phyloP scores from a whole-genome alignment of 2,888 invertebrate species.

The Drosophila nr. perissopoda region DNA sequence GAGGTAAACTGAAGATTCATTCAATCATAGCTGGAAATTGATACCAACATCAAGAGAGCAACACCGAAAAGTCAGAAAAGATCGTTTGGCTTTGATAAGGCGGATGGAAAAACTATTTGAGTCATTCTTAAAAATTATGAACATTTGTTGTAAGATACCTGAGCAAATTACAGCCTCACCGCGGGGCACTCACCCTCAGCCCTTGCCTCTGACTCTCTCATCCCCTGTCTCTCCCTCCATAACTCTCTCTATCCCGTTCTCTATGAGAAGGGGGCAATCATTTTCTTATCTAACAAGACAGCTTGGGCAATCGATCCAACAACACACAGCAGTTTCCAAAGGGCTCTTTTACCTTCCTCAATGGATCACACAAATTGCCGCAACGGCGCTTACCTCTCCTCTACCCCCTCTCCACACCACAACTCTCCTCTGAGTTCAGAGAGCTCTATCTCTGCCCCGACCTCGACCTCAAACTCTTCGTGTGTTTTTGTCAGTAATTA shows the following conservation, averaged over 20 bases:
- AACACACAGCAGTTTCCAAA: constrained; percentile 22
- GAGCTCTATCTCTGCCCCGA: neutral
- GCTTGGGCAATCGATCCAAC: constrained; percentile 67
- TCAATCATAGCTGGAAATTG: constrained; percentile 76
- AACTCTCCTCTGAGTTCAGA: neutral
- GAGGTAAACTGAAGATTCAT: constrained; percentile 55
- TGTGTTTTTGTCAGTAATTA: constrained; percentile 71
- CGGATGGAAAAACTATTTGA: constrained; percentile 54
- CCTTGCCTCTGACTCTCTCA: neutral
- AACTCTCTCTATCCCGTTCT: neutral
- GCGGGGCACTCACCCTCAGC: constrained; percentile 44
- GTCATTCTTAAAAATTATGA: constrained; percentile 81
- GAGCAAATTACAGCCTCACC: constrained; percentile 70
- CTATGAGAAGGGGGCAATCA: constrained; percentile 55
- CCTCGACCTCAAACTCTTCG: neutral
- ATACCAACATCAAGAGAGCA: constrained; percentile 65
- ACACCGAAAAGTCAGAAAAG: constrained; percentile 43
- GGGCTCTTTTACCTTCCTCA: constrained; percentile 57
- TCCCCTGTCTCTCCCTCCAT: constrained; percentile 2
- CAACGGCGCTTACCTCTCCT: constrained; percentile 41
- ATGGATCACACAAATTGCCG: constrained; percentile 78
- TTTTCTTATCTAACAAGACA: constrained; percentile 77
- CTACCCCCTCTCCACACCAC: neutral
- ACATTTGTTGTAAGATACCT: constrained; percentile 77
- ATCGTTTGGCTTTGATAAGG: constrained; percentile 58